phyloP scores from a whole-genome alignment of 1,140 invertebrate genomes.

The Eriosoma lanigerum region DNA sequence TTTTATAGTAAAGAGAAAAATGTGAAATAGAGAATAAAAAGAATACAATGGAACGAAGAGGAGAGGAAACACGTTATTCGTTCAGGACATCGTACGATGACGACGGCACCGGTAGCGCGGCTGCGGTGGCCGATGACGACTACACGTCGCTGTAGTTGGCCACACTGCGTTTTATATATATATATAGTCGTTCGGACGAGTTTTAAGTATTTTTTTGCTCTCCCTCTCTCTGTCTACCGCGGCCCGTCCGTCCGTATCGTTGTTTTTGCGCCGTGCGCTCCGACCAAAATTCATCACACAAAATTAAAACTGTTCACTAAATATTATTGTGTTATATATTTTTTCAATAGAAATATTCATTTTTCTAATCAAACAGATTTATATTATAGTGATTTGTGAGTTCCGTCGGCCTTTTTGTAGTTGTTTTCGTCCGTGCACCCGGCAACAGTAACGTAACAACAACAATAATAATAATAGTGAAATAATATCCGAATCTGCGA shows the following conservation, averaged over 20 bases:
- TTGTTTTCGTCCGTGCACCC: background rate
- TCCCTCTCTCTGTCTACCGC: slow-evolving; percentile 48
- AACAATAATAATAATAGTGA: slow-evolving; percentile 11
- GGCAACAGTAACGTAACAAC: background rate
- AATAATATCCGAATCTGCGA: background rate
- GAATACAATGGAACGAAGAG: background rate
- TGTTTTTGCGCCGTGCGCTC: slow-evolving; percentile 51
- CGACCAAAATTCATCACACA: slow-evolving; percentile 35
- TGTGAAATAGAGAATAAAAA: slow-evolving; percentile 12
- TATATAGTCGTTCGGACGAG: slow-evolving; percentile 29
- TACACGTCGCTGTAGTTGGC: slow-evolving; percentile 35
- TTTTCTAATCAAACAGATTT: background rate
- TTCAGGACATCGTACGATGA: background rate
- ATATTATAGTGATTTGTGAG: background rate
- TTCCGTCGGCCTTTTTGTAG: background rate
- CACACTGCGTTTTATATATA: slow-evolving; percentile 47
- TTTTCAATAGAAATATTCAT: background rate
- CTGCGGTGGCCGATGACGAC: background rate
- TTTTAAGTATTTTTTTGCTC: slow-evolving; percentile 39
- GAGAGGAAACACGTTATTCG: slow-evolving; percentile 35
- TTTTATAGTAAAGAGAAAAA: background rate
- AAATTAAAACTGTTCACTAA: slow-evolving; percentile 10
- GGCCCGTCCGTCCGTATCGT: slow-evolving; percentile 50
- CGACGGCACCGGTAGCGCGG: background rate
- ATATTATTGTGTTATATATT: background rate